These are phyloP conservation scores for Leuctra nigra DNA, from an alignment of 2,888 invertebrate genomes.

Conservation along the genomic window DNA sequence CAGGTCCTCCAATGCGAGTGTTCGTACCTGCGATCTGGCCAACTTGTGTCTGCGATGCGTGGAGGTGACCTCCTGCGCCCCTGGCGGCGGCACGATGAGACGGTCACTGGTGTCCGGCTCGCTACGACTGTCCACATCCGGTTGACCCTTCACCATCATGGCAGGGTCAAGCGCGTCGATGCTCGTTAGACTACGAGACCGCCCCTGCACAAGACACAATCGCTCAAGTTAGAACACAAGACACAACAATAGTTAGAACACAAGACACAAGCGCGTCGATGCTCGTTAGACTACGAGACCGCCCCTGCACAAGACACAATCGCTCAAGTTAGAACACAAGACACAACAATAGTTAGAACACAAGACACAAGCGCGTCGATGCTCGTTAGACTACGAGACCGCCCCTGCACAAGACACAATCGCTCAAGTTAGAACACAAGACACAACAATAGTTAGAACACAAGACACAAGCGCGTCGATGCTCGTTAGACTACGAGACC, in stretches of 20 bases:
- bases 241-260: no score
- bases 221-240: no score
- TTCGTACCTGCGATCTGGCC: constrained; percentile 8
- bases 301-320: constrained; percentile 2
- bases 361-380: constrained; percentile 13
- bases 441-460: no score
- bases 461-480: constrained; percentile 13
- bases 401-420: constrained; percentile 2
- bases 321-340: no score
- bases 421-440: no score
- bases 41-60: constrained; percentile 8
- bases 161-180: constrained; percentile 12
- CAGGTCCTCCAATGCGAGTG: no score
- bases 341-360: no score
- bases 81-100: not conserved
- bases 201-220: constrained; percentile 2
- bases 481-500: constrained; percentile 14
- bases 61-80: not conserved
- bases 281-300: constrained; percentile 14
- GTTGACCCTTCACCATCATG: constrained; percentile 10
- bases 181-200: constrained; percentile 14
- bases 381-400: constrained; percentile 14
- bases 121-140: constrained; percentile 4
- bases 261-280: constrained; percentile 13
- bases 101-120: constrained; percentile 11